Conservation (phyloP, 2,113 vertebrate genomes). For the Chrysemys picta region DNA sequence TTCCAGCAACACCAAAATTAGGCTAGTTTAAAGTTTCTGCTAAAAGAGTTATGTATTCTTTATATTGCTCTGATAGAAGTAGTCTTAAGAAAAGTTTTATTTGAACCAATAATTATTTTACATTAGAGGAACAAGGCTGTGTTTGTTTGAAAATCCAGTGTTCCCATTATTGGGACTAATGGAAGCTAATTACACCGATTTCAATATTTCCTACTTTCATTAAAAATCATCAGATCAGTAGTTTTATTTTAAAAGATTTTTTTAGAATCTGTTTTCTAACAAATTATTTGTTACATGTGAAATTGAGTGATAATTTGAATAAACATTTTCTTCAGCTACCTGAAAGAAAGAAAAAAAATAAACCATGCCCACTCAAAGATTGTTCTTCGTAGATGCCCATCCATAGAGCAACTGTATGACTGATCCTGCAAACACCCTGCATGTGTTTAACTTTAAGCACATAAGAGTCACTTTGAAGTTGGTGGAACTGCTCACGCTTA, state of each 20-base stretch:
- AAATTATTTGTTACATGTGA: background rate
- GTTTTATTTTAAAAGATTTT: background rate
- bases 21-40: background rate
- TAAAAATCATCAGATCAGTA: background rate
- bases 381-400: background rate
- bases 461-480: background rate
- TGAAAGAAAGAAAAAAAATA: background rate
- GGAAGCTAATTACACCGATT: background rate
- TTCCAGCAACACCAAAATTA: background rate
- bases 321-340: background rate
- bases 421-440: background rate
- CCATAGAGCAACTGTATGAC: background rate
- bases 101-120: background rate
- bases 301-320: background rate
- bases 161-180: background rate
- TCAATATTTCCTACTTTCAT: background rate
- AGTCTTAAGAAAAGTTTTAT: slow-evolving; percentile 7
- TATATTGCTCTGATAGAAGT: background rate
- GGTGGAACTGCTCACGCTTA: background rate
- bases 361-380: background rate
- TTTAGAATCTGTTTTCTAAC: background rate
- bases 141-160: background rate
- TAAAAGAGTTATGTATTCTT: background rate
- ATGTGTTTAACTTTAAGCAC: background rate
- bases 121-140: background rate